These are phyloP conservation scores for Ennomos fuscantarius DNA, from an alignment of 2,888 invertebrate species.

Conservation along the genomic window DNA sequence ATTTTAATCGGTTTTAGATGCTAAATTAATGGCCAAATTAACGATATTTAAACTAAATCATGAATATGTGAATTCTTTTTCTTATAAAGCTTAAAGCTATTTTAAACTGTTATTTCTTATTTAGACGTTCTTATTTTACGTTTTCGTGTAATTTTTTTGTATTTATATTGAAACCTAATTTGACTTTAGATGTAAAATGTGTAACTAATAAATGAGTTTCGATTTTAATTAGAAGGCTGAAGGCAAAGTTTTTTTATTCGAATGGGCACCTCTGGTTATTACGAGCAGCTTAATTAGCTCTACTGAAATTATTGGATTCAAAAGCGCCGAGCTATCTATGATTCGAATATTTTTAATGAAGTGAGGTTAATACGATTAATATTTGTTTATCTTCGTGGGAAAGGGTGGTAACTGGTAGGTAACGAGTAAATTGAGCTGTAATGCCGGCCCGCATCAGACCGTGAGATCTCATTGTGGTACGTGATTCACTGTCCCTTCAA, in stretches of 20 bases:
- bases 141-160: too few relatives aligned
- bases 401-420: slow-evolving; percentile 42
- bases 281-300: too few relatives aligned
- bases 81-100: not conserved
- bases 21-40: slow-evolving; percentile 17
- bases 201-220: too few relatives aligned
- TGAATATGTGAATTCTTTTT: not conserved
- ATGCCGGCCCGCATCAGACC: slow-evolving; percentile 77
- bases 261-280: not conserved
- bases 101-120: too few relatives aligned
- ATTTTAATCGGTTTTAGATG: slow-evolving; percentile 25
- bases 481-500: slow-evolving; percentile 17
- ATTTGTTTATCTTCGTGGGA: slow-evolving; percentile 47
- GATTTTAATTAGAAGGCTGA: too few relatives aligned
- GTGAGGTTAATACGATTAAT: slow-evolving; percentile 28
- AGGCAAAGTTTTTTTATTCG: too few relatives aligned
- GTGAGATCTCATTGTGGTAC: slow-evolving; percentile 67
- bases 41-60: slow-evolving; percentile 20
- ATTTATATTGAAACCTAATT: too few relatives aligned
- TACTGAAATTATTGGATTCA: too few relatives aligned
- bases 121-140: too few relatives aligned
- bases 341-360: slow-evolving; percentile 26
- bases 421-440: slow-evolving; percentile 79
- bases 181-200: too few relatives aligned
- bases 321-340: too few relatives aligned